Evolutionary conservation across 2,113 vertebrate species (phyloP).

Genomic region (Indri indri): DNA sequence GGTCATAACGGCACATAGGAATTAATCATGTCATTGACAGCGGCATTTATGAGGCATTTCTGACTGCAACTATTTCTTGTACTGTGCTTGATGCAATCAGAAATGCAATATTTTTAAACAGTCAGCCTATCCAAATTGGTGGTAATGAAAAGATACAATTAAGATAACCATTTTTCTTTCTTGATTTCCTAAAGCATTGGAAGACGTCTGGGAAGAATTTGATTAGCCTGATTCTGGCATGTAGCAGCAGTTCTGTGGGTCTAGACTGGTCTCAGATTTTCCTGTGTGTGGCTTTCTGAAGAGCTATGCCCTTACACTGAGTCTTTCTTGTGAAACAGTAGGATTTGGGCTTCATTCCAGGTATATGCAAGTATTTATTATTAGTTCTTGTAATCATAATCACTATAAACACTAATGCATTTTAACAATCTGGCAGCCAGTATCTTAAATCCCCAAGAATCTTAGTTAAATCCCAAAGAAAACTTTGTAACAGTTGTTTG

Average conservation of each 20-base stretch:
- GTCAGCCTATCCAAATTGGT: background rate
- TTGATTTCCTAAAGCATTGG: background rate
- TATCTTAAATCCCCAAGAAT: conserved; percentile 74
- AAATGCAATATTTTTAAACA: background rate
- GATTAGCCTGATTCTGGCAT: conserved; percentile 5
- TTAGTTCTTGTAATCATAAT: conserved; percentile 76
- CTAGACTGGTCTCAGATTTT: conserved; percentile 38
- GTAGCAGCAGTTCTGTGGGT: background rate
- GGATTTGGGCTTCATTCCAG: conserved; percentile 66
- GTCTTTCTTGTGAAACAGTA: conserved; percentile 71
- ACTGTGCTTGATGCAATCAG: background rate
- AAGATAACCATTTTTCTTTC: conserved; percentile 22
- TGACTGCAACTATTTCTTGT: background rate
- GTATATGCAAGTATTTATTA: conserved; percentile 73
- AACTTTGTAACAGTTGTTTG: conserved; percentile 68
- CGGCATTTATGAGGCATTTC: background rate
- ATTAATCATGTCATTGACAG: background rate
- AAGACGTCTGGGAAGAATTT: background rate
- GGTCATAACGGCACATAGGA: background rate
- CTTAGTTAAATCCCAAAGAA: conserved; percentile 72
- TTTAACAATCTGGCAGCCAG: conserved; percentile 70
- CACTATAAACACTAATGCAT: conserved; percentile 76
- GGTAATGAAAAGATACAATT: conserved; percentile 22
- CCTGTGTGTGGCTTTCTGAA: background rate
- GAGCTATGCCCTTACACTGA: conserved; percentile 43